Evolutionary conservation across 2,113 vertebrate genomes (phyloP).

Genomic region (Pygathrix nemaeus): DNA sequence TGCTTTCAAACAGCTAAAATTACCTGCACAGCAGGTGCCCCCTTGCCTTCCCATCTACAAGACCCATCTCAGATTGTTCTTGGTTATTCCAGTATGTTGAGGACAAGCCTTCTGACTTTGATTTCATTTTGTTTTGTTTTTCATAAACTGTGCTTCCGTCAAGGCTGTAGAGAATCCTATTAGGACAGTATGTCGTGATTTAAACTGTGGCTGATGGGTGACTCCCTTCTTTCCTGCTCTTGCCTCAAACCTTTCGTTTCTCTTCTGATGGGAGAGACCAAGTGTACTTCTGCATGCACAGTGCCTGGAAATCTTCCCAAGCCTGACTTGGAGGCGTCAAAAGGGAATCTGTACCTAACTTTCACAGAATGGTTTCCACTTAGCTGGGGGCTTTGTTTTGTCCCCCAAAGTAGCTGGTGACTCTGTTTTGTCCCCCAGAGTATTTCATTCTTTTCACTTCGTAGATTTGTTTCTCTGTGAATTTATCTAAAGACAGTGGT

Average conservation of each 20-base stretch:
- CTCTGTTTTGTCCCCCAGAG: slow-evolving; percentile 5
- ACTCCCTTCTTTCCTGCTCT: not conserved
- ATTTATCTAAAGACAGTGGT: slow-evolving; percentile 11
- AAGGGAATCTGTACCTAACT: not conserved
- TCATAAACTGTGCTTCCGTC: not conserved
- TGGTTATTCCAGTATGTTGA: not conserved
- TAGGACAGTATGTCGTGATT: not conserved
- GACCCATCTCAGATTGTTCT: not conserved
- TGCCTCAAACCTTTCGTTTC: not conserved
- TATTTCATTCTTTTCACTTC: slow-evolving; percentile 11
- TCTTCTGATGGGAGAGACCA: not conserved
- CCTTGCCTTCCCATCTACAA: not conserved
- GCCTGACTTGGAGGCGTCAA: not conserved
- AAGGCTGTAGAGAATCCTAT: not conserved
- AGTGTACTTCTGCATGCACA: not conserved
- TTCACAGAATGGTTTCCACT: not conserved
- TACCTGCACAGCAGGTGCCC: not conserved
- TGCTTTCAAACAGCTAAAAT: not conserved
- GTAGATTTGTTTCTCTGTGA: not conserved
- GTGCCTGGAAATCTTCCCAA: not conserved
- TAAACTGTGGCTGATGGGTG: not conserved
- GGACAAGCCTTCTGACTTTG: not conserved
- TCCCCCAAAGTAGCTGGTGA: not conserved
- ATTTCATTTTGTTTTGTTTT: not conserved
- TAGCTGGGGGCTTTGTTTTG: slow-evolving; percentile 28